Base-by-base conservation (phyloP, 1,140 invertebrate genomes). In the Drosophila ironensis region DNA sequence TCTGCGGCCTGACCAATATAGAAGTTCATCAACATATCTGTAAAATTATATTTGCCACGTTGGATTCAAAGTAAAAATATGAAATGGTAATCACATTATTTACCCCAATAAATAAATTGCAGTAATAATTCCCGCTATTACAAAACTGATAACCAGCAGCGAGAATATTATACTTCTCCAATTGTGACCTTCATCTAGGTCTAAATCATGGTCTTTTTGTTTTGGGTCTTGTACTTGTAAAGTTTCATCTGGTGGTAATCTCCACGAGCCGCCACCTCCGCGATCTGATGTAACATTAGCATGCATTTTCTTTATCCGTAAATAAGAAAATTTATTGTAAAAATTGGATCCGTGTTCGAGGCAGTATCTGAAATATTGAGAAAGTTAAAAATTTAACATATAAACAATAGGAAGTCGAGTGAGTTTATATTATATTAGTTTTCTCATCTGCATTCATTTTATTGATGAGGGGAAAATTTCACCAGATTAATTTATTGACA, bases 161-260 rank as follows among this genome's bases (percentile, higher is more conserved):
- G 95, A 95, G 87, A 96, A 95, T 75, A 96, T 93, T 88, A 96
- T 95, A 89, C 95, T 95, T 89, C 94, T 93, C 95, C 95, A 96
- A 90, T 96, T 96, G 91, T 96, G 94, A 52, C 95, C 95, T 90
- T 95, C 95, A 61, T 94, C 94, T 38, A 92, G 92, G 80, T 84
- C 80, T 12, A 88, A 35, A 48, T 89, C 94, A 78, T 93, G 93
- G 90, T 95, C 94, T 88, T 96, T 96, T 88, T 93, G 93, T 91
- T 95, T 94, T 72, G 94, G 94, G 92, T 96, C 95, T 91, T 94
- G 94, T 88, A 96, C 95, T 91, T 96, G 95, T 72, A 96, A 93
- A 70, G 95, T 96, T 92, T 96, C 95, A 91, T 96, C 95, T 72
- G 95, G 95, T 90, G 95, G 95, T 90, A 96, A 92, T 90, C 95